These are phyloP conservation scores for Agrenia bidenticulata DNA, from an alignment of 2,888 invertebrate species.

Conservation along the genomic window DNA sequence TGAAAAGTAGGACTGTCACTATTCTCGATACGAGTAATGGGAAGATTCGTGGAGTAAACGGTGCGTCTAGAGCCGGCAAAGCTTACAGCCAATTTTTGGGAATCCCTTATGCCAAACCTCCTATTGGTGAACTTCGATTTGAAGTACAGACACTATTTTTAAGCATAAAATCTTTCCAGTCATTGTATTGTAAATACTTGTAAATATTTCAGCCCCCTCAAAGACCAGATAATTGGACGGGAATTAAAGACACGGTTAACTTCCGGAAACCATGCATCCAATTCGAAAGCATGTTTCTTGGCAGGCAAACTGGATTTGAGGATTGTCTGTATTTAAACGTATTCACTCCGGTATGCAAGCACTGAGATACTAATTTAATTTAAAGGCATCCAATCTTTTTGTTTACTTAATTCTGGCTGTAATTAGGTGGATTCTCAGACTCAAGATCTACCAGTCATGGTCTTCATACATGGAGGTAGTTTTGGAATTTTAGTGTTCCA, in stretches of 20 bases:
- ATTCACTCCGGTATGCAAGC: conserved; percentile 14
- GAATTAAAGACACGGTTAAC: conserved; percentile 15
- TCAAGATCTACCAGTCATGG: conserved; percentile 24
- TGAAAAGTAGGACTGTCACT: not conserved
- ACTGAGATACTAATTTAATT: not conserved
- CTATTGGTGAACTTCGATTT: conserved; percentile 4
- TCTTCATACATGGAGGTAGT: conserved; percentile 32
- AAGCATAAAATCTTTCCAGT: not conserved
- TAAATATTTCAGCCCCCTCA: conserved; percentile 19
- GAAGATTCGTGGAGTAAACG: conserved; percentile 21
- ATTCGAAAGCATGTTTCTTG: conserved; percentile 24
- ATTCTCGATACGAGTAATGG: conserved; percentile 28
- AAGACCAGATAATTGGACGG: conserved; percentile 25
- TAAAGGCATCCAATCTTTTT: not conserved
- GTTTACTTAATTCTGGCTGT: not conserved
- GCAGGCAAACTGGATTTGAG: conserved; percentile 26
- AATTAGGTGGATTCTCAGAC: too few relatives aligned
- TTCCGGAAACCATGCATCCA: conserved; percentile 25
- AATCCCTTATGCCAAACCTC: not conserved
- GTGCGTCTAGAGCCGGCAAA: conserved; percentile 24
- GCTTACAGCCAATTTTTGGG: conserved; percentile 5
- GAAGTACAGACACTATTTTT: conserved; percentile 1
- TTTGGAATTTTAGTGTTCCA: not conserved
- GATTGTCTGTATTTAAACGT: conserved; percentile 31
- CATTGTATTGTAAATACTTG: not conserved